Base-by-base conservation (phyloP, 2,888 invertebrate genomes). In the Drosophila helvetica region DNA sequence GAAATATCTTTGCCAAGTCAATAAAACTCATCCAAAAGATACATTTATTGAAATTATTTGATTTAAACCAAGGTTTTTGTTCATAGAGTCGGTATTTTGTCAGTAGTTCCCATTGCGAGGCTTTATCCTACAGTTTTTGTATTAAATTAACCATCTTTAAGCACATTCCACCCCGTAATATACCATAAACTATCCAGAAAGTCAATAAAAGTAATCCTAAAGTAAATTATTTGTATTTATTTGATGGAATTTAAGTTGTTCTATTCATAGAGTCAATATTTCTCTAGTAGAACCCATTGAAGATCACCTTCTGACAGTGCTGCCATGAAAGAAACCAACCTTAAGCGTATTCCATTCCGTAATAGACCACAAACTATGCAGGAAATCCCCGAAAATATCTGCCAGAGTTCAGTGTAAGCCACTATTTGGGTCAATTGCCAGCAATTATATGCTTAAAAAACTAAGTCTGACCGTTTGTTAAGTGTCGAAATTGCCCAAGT, bases 381-480 rank as follows among this genome's bases (percentile, higher is more conserved):
- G 38, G n/a, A n/a, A 38, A 38, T 15, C 38, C 38, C 33, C 38
- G 6, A 38, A 38, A 38, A 38, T 38, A 38, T n/a, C 38, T n/a
- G 7, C 38, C 38, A n/a, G 38, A n/a, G 38, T 4, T 38, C 38
- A n/a, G 6, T 38, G 15, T 38, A 2, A 2, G 2, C 2, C 4
- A n/a, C 38, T 38, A 38, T 38, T 38, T 38, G 38, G 38, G 38
- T 38, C 38, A 38, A 38, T 38, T 38, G 38, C 38, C 38, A 7
- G 38, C 38, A 38, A 38, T 38, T 38, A 38, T 38, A n/a, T 38
- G 38, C 38, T 38, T n/a, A 38, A 38, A 38, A 38, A 38, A 38
- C 33, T 8, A 65, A 56, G 65, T 65, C 43, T 48, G 66, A 56
- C 8, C 56, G 48, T 48, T 56, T 42, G 38, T 38, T 33, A 55